Conservation (phyloP, 2,797 vertebrate species). For the Mormyrus proboscirostris region DNA sequence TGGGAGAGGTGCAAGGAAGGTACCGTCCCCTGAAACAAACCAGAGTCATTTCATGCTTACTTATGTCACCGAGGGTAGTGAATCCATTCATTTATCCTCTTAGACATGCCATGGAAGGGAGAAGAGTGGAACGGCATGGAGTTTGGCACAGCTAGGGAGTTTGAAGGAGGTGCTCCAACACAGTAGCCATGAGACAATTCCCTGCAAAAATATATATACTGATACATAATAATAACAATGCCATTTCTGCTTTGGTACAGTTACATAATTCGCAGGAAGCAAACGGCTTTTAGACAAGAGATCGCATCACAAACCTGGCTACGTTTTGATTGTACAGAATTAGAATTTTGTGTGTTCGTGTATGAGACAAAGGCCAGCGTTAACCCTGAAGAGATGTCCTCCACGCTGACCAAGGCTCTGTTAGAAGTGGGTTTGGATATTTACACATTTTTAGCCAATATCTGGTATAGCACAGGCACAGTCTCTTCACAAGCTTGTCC, state of each 20-base stretch:
- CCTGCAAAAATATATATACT: not conserved
- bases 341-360: not conserved
- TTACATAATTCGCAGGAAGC: not conserved
- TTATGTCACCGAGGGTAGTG: slow-evolving; percentile 8
- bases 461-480: not conserved
- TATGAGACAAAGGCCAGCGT: not conserved
- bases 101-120: not conserved
- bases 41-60: slow-evolving; percentile 11
- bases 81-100: slow-evolving; percentile 16
- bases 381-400: not conserved
- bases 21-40: not conserved
- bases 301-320: not conserved
- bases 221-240: not conserved
- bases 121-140: not conserved
- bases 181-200: not conserved
- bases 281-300: not conserved
- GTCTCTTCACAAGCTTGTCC: not conserved
- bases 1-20: not conserved
- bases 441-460: not conserved
- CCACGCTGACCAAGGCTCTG: not conserved
- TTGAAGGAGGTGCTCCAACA: not conserved
- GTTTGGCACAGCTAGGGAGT: not conserved
- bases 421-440: not conserved
- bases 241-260: not conserved
- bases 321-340: not conserved